Base-by-base conservation (phyloP, 2,888 invertebrate species). In the Athetis lepigone region DNA sequence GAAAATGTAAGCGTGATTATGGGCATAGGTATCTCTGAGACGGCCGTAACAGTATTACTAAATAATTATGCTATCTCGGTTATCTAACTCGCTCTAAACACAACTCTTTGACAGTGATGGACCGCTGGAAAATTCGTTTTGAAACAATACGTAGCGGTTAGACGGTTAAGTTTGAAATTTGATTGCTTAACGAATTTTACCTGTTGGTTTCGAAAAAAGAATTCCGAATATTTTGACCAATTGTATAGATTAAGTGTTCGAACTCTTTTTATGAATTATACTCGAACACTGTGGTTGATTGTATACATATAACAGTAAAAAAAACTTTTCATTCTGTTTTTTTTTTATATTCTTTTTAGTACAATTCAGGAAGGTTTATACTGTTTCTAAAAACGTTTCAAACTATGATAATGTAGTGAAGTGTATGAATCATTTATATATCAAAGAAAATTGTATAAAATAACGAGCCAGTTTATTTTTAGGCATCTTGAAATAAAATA, bases 1-100 rank as follows among this genome's bases (percentile, higher is more conserved):
- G 86, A 87, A 86, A 85, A 82, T 88, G 85, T 85, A 73, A 78
- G 64, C 67, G 70, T 81, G 77, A 74, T 70, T 68, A 71, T 58
- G 46, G 62, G 19, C 45, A 65, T 39, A 65, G 55, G 65, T 75
- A 76, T 68, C 68, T 75, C 40, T 13, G 52, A 67, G 55, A 51
- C 33, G 45, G 60, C 46, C 33, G 42, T 67, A 76, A 74, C 76
- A 67, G 70, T 72, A 72, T 45, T 65, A 71, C 72, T 66, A 50
- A 70, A 78, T 76, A 77, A 76, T 70, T 70, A 67, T 56, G 33
- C 11, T 68, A 68, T 74, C 50, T 68, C 16, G 36, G 36, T 55
- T 75, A 72, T 76, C 45, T 64, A 62, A 59, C 49, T 60, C 43
- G 54, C 55, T 57, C 45, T 71, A 39, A 56, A 29, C 23, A 67